phyloP scores from a whole-genome alignment of 2,113 vertebrate genomes.

The Chroicocephalus ridibundus region DNA sequence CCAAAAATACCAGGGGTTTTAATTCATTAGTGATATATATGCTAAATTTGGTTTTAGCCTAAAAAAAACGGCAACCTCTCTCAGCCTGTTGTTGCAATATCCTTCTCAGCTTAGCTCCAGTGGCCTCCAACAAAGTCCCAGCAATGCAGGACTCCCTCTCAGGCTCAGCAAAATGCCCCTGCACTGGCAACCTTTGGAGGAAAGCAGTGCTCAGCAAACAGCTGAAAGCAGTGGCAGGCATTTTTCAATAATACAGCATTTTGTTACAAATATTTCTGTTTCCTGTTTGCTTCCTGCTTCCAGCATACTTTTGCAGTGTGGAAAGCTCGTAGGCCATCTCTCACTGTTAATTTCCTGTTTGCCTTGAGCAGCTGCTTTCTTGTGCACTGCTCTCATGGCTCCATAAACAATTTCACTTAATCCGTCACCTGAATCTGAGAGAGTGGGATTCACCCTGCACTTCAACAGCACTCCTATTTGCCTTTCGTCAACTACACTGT shows the following conservation, averaged over 20 bases:
- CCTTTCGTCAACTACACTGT: neutral
- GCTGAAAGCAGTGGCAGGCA: neutral
- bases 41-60: neutral
- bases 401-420: neutral
- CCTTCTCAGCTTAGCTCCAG: neutral
- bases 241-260: neutral
- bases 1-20: neutral
- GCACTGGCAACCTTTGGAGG: neutral
- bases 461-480: neutral
- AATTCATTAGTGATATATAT: neutral
- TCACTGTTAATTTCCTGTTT: neutral
- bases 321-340: neutral
- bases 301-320: neutral
- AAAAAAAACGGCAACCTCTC: neutral
- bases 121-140: neutral
- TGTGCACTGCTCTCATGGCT: neutral
- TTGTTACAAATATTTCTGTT: neutral
- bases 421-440: neutral
- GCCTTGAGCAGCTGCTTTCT: neutral
- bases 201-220: neutral
- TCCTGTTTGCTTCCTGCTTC: neutral
- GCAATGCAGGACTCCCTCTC: neutral
- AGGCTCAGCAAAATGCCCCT: neutral
- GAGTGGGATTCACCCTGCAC: neutral
- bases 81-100: neutral